Base-by-base conservation (phyloP, 2,113 vertebrate genomes). In the Phyllostomus discolor region DNA sequence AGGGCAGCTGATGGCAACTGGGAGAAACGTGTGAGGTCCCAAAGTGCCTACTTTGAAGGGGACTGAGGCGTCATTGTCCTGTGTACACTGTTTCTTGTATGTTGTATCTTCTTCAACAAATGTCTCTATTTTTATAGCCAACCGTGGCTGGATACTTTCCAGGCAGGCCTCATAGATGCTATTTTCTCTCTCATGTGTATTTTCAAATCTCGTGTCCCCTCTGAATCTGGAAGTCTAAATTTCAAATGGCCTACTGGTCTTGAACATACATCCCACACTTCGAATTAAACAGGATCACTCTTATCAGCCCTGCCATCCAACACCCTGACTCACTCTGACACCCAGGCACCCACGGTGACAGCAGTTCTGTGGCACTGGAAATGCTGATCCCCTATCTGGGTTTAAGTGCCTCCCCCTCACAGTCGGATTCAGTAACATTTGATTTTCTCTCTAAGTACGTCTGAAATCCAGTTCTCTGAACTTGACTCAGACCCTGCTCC, bases 211-310 rank as follows among this genome's bases (percentile, higher is more conserved):
- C 64, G 31, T 54, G 35, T n/a, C 10, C 64, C 31, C 62, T 76
- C n/a, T 48, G 83, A 72, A 20, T 70, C 80, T 57, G 66, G 94
- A 91, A 86, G 69, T 64, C 75, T 72, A 43, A 48, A 62, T 88
- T 59, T 83, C 43, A 26, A 92, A 46, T 35, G 31, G 2, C 38
- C 66, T 87, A 3, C 57, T 78, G 24, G 38, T 73, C 78, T 72
- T 67, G 35, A 91, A 79, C 57, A 62, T 48, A 9, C 26, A 70
- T 67, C 57, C 26, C 15, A 12, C 3, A 33, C 31, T 90, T 89
- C 3, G 20, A 64, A 54, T 73, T 79, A 86, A 54, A 72, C 8
- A 50, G 38, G 52, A 46, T 19, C 64, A 3, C 70, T 80, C 69
- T 14, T 4, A 33, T 41, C 62, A 1, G 8, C 38, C 90, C 50